Conservation (phyloP, 1,140 invertebrate species). For the Onthophagus taurus region DNA sequence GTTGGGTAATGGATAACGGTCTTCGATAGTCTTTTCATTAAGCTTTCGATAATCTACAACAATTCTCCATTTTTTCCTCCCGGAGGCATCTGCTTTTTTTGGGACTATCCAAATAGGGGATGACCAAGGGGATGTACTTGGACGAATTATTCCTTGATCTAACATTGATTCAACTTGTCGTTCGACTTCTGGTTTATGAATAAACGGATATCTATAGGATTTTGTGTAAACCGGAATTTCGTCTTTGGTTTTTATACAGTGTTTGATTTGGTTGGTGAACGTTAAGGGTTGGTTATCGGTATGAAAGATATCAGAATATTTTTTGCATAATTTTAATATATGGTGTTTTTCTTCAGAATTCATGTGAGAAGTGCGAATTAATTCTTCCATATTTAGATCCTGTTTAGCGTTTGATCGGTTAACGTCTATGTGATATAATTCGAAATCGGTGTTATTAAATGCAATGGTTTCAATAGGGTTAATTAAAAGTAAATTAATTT, state of each 20-base stretch:
- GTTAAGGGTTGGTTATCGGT: slow-evolving; percentile 15
- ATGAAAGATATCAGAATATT: slow-evolving; percentile 23
- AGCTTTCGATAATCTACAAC: slow-evolving; percentile 34
- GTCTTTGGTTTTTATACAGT: slow-evolving; percentile 13
- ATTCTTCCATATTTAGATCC: too few species aligned
- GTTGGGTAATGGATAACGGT: slow-evolving; percentile 41
- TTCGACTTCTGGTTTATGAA: slow-evolving; percentile 28
- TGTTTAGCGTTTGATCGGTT: too few species aligned
- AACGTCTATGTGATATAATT: too few species aligned
- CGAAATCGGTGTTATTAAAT: too few species aligned
- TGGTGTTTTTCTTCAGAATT: slow-evolving; percentile 21
- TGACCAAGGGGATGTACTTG: too few species aligned
- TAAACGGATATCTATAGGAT: slow-evolving; percentile 26
- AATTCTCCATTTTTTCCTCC: slow-evolving; percentile 32
- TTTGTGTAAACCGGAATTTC: slow-evolving; percentile 18
- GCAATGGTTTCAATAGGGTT: too few species aligned
- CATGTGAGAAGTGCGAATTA: slow-evolving; percentile 19
- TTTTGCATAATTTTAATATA: slow-evolving; percentile 18
- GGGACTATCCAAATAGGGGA: slow-evolving; percentile 28
- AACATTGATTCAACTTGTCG: too few species aligned
- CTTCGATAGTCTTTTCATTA: slow-evolving; percentile 32
- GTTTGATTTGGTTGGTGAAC: slow-evolving; percentile 20
- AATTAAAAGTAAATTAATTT: too few species aligned
- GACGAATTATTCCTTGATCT: too few species aligned
- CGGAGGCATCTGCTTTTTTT: slow-evolving; percentile 25